Evolutionary conservation across 2,888 invertebrate species (phyloP).

Genomic region (Drosophila peninsularis): DNA sequence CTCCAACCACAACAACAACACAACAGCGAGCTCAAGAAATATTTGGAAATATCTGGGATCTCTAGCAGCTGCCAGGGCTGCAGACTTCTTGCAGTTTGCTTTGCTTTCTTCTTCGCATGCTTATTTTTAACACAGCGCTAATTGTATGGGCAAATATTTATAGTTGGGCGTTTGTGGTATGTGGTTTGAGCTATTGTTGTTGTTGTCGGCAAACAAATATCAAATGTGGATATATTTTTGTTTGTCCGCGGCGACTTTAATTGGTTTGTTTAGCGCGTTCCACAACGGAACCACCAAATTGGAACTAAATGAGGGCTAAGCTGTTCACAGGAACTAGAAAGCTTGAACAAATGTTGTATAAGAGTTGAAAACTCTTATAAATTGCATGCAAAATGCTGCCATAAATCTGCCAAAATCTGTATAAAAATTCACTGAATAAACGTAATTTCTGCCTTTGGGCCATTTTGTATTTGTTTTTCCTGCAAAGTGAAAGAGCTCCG

Average conservation of each 20-base stretch:
- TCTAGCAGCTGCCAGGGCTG: slow-evolving; percentile 33
- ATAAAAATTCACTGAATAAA: slow-evolving; percentile 45
- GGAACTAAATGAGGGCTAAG: background rate
- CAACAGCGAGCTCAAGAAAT: slow-evolving; percentile 17
- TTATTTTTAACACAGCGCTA: slow-evolving; percentile 68
- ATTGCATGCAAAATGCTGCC: slow-evolving; percentile 40
- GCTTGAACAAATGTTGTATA: background rate
- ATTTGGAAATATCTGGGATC: slow-evolving; percentile 38
- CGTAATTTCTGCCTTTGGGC: slow-evolving; percentile 51
- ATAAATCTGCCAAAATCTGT: slow-evolving; percentile 53
- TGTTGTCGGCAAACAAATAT: slow-evolving; percentile 42
- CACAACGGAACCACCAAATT: slow-evolving; percentile 11
- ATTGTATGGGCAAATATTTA: slow-evolving; percentile 74
- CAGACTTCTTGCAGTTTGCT: slow-evolving; percentile 16
- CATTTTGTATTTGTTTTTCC: slow-evolving; percentile 20
- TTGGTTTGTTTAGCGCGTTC: slow-evolving; percentile 69
- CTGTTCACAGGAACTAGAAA: background rate
- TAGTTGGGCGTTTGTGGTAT: slow-evolving; percentile 40
- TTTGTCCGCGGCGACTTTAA: slow-evolving; percentile 55
- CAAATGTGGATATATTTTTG: slow-evolving; percentile 39
- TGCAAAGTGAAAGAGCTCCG: slow-evolving; percentile 59
- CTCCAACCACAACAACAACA: slow-evolving; percentile 13
- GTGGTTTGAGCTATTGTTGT: slow-evolving; percentile 19
- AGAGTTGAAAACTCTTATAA: slow-evolving; percentile 2
- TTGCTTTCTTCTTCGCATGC: slow-evolving; percentile 51